Evolutionary conservation across 23 tunicate genomes (phyloP), one percentile per base, ranked within the genome.

Genomic region (Diplosoma virens): DNA sequence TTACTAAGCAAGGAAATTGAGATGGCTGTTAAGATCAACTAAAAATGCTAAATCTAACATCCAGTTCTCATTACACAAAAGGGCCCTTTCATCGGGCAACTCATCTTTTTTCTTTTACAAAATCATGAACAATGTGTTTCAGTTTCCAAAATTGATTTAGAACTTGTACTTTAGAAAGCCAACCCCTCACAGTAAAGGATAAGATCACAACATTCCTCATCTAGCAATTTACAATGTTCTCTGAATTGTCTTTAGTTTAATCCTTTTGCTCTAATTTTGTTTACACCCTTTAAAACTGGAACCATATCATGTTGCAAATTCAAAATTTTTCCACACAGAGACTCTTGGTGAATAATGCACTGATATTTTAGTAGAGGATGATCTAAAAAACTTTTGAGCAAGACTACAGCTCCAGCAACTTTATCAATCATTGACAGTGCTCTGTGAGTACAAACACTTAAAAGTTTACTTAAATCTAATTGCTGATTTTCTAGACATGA

Each of bases 291-390:
- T 20, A 55, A 22, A 55, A 20, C 63, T 55, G 63, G 63, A 14
- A 55, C 4, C 24, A 55, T 11, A 55, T 4, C 63, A 16, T 11
- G 63, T 20, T 55, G 63, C 63, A 55, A 55, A 20, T 55, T 16
- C 24, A 55, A 55, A 55, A 20, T n/a, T n/a, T n/a, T n/a, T 55
- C 63, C 63, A 20, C 63, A 55, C 63, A 55, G 63, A 11, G 63
- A 20, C 63, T 20, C 63, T 20, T 16, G 21, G 17, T 55, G 63
- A 14, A 55, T 20, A 41, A 20, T 20, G 63, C 63, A 11, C 25
- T 55, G n/a, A 55, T 11, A 11, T 4, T 55, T 55, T 20, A 55
- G 21, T 22, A 55, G 63, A 55, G 24, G 63, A 20, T 25, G 24
- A 55, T 25, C 20, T 55, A 55, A 55, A 55, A 55, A 55, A 4